Evolutionary conservation across 2,888 invertebrate genomes (phyloP).

Genomic region (Hypselothyrea guttata): DNA sequence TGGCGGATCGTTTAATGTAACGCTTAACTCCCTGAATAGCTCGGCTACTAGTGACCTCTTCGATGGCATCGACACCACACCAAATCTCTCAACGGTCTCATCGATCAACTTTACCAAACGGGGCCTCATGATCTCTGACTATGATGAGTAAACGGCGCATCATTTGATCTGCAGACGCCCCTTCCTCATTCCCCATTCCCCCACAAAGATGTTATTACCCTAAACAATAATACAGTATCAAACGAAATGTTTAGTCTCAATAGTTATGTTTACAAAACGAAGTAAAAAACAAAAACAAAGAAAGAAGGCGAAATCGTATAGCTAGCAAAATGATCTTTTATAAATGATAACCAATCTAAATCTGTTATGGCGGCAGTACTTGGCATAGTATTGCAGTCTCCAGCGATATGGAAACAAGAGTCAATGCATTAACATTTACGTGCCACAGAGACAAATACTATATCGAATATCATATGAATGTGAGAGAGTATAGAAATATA

Average conservation of each 20-base stretch:
- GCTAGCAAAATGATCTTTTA: no score
- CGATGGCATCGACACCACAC: slow-evolving; percentile 58
- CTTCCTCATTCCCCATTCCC: neutral
- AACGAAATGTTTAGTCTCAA: neutral
- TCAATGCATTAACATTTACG: slow-evolving; percentile 45
- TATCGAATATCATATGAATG: slow-evolving; percentile 1
- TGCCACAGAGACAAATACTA: slow-evolving; percentile 30
- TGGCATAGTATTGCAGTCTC: neutral
- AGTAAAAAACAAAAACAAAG: no score
- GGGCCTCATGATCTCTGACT: slow-evolving; percentile 76
- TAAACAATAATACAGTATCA: no score
- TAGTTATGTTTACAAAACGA: neutral
- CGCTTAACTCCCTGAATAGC: slow-evolving; percentile 67
- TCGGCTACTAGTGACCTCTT: slow-evolving; percentile 70
- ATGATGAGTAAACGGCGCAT: slow-evolving; percentile 64
- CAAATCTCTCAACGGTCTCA: slow-evolving; percentile 54
- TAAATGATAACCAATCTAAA: neutral
- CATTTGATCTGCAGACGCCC: neutral
- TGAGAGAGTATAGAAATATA: slow-evolving; percentile 26
- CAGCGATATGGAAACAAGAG: slow-evolving; percentile 38
- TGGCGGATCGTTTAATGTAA: slow-evolving; percentile 63
- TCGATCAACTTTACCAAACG: slow-evolving; percentile 71
- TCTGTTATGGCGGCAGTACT: no score
- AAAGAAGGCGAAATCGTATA: no score
- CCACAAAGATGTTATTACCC: no score